Evolutionary conservation across 1,140 invertebrate species (phyloP), one percentile per base, ranked within the genome.

Genomic region (Grapholita molesta): DNA sequence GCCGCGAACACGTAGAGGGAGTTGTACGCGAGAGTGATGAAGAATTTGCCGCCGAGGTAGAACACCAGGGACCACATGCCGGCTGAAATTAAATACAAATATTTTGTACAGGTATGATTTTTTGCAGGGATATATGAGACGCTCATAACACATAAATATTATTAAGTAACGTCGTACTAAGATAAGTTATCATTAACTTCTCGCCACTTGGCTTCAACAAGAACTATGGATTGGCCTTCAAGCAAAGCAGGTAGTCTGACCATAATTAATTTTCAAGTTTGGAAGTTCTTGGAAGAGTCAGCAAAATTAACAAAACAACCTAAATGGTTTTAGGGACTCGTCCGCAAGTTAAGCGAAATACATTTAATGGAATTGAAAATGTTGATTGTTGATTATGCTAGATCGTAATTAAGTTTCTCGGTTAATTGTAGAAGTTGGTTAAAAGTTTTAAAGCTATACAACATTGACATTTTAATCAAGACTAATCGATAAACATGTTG

Each of bases 1-100:
- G 94, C 93, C 0, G 95, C 95, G 71, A 94, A 95, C 53, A 96
- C 93, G 78, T 96, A 96, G 3, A 95, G 79, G 0, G 93, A 93
- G 30, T 93, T 93, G 76, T 95, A 95, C 0, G 94, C 92, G 42
- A 94, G 88, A 0, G 94, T 94, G 35, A 94, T 95, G 70, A 94
- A 94, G 83, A 94, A 94, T 83, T 95, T 96, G 0, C 95, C 95
- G 0, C 93, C 84, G 33, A 96, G 87, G 70, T 94, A 95, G 23
- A 93, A 75, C 0, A 83, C 70, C 53, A 84, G 78, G 5, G 93
- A 93, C 70, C 92, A 90, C 61, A 80, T 86, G 18, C 88, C 88
- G 68, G 75, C 88, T 89, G 78, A 52, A 86, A 81, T 38, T 55
- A 52, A 35, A n/a, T n/a, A 61, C 67, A 33, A 30, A 15, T 52